Conservation (phyloP, 2,113 vertebrate genomes). For the Pelodiscus sinensis region DNA sequence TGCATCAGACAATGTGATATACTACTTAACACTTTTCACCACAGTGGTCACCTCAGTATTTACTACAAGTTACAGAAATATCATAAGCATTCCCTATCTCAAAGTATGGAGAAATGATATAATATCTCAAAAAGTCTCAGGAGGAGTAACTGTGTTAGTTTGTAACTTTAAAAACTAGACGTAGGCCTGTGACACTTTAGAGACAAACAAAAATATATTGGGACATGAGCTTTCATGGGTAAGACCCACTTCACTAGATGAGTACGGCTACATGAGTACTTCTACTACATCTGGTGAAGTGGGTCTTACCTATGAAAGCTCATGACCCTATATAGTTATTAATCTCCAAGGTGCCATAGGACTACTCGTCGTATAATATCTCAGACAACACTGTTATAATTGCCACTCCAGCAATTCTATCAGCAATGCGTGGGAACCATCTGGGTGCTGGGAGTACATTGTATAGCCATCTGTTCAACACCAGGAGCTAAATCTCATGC, state of each 20-base stretch:
- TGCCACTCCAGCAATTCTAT: neutral
- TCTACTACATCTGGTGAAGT: no score
- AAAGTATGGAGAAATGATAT: neutral
- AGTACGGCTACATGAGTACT: no score
- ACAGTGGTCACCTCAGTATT: neutral
- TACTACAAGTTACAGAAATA: neutral
- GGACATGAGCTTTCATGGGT: no score
- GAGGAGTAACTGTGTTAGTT: no score
- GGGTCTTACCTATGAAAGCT: no score
- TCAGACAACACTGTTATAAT: neutral
- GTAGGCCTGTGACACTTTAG: no score
- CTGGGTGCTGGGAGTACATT: neutral
- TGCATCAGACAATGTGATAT: neutral
- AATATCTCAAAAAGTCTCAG: neutral
- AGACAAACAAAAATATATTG: no score
- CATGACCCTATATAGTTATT: no score
- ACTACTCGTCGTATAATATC: neutral
- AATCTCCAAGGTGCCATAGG: no score
- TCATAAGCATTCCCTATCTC: neutral
- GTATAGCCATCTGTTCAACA: neutral
- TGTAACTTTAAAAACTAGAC: no score
- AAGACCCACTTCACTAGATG: no score
- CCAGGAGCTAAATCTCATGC: neutral
- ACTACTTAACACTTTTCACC: neutral
- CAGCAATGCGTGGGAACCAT: neutral